Conservation (phyloP, 92 coral and sea anemone genomes). For the Porites cylindrica region DNA sequence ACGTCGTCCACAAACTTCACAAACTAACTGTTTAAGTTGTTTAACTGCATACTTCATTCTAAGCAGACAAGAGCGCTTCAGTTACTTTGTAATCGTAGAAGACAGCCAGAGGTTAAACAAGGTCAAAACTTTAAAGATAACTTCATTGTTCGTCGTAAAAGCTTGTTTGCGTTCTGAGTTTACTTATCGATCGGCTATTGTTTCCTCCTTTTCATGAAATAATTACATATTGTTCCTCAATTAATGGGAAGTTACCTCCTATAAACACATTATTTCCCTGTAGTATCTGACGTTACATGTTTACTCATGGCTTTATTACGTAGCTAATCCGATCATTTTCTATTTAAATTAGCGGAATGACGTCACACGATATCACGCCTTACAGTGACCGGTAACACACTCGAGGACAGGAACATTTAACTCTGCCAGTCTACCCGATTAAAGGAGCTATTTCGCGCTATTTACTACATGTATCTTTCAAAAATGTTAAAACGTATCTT, state of each 20-base stretch:
- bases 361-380: not conserved
- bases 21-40: no score
- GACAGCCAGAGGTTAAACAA: not conserved
- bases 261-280: not conserved
- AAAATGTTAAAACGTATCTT: no score
- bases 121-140: slow-evolving; percentile 15
- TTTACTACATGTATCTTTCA: no score
- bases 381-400: not conserved
- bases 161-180: not conserved
- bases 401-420: no score
- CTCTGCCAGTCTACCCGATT: no score
- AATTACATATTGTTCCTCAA: not conserved
- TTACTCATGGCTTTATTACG: slow-evolving; percentile 3
- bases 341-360: not conserved
- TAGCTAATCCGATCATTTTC: not conserved
- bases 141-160: not conserved
- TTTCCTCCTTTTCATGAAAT: not conserved
- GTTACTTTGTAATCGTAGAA: not conserved
- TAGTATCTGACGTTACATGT: not conserved
- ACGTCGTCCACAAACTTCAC: no score
- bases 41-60: no score
- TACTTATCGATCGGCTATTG: not conserved
- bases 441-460: no score
- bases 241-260: not conserved
- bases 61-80: not conserved